phyloP scores from a whole-genome alignment of 1,140 invertebrate species.

The Lasioglossum albipes region DNA sequence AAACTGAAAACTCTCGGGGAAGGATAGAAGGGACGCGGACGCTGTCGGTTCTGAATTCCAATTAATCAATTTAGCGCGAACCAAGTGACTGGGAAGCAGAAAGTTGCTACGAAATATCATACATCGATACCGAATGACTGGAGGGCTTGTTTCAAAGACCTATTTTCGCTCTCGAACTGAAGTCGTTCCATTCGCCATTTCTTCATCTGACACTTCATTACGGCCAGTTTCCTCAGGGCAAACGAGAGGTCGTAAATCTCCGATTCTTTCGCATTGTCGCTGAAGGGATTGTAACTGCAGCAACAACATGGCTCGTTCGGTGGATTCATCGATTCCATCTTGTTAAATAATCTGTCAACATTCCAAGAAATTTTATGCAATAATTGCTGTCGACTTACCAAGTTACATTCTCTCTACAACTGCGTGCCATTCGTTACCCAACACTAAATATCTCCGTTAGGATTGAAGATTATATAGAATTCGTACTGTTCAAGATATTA shows the following conservation, averaged over 20 bases:
- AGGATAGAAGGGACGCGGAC: not conserved
- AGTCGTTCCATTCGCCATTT: conserved; percentile 72
- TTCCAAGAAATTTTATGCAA: not conserved
- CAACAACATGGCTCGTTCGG: conserved; percentile 65
- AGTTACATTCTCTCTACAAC: too few species aligned
- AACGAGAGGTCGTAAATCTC: conserved; percentile 71
- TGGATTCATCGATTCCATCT: conserved; percentile 54
- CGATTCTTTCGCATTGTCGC: conserved; percentile 63
- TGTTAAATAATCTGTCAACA: not conserved
- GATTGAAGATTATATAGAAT: too few species aligned
- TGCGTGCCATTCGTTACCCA: too few species aligned
- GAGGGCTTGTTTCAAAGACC: conserved; percentile 69
- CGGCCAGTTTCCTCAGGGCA: conserved; percentile 68
- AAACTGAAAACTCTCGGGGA: not conserved
- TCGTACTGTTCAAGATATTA: too few species aligned
- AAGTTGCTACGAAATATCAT: conserved; percentile 24
- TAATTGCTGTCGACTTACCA: too few species aligned
- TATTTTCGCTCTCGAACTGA: conserved; percentile 70
- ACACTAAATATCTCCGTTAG: too few species aligned
- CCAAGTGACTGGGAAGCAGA: not conserved
- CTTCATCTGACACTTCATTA: conserved; percentile 75
- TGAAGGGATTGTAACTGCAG: conserved; percentile 68
- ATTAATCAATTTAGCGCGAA: conserved; percentile 35
- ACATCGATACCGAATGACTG: conserved; percentile 66
- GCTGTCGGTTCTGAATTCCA: conserved; percentile 13